These are phyloP conservation scores for Gymnoscopelus braueri DNA, from an alignment of 2,797 vertebrate genomes.

Conservation along the genomic window DNA sequence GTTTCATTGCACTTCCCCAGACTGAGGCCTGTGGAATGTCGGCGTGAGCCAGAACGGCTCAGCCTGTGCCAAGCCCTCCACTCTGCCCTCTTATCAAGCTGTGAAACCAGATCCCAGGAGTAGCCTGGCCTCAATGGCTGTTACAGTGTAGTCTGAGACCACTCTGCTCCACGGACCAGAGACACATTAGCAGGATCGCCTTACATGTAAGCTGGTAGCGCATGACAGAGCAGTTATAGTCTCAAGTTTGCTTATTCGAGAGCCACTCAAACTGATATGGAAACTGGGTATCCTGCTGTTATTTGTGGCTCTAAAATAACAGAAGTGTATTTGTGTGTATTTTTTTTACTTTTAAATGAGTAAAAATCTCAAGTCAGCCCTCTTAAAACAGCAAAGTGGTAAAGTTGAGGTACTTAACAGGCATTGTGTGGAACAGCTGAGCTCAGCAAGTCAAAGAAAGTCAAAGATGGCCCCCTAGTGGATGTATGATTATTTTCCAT, in stretches of 20 bases:
- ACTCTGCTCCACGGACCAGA: slow-evolving; percentile 44
- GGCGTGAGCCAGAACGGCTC: slow-evolving; percentile 56
- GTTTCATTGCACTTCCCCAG: slow-evolving; percentile 44
- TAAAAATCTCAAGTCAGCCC: slow-evolving; percentile 35
- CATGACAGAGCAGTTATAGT: slow-evolving; percentile 46
- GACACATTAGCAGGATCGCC: slow-evolving; percentile 52
- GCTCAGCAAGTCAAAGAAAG: slow-evolving; percentile 41
- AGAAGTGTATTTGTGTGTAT: slow-evolving; percentile 21
- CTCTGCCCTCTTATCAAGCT: slow-evolving; percentile 72
- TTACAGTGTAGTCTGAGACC: slow-evolving; percentile 66
- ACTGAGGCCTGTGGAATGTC: slow-evolving; percentile 73
- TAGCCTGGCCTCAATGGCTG: slow-evolving; percentile 60
- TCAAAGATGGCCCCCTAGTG: slow-evolving; percentile 65
- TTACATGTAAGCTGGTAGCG: slow-evolving; percentile 65
- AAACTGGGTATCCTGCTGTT: slow-evolving; percentile 17
- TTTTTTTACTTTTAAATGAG: slow-evolving; percentile 29
- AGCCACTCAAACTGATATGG: slow-evolving; percentile 21
- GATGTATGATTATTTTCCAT: slow-evolving; percentile 9
- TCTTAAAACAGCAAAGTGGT: slow-evolving; percentile 43
- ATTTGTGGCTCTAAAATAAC: slow-evolving; percentile 36
- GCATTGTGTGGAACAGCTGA: slow-evolving; percentile 42
- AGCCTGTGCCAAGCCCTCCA: slow-evolving; percentile 61
- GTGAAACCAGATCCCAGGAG: slow-evolving; percentile 67
- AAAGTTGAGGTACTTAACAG: slow-evolving; percentile 45
- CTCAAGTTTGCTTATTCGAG: slow-evolving; percentile 36